A percentile compares a stretch with the other conserved stretches of the same genome.
phyloP scores from a whole-genome alignment of 2,888 invertebrate species.

The Phortica okadai region DNA sequence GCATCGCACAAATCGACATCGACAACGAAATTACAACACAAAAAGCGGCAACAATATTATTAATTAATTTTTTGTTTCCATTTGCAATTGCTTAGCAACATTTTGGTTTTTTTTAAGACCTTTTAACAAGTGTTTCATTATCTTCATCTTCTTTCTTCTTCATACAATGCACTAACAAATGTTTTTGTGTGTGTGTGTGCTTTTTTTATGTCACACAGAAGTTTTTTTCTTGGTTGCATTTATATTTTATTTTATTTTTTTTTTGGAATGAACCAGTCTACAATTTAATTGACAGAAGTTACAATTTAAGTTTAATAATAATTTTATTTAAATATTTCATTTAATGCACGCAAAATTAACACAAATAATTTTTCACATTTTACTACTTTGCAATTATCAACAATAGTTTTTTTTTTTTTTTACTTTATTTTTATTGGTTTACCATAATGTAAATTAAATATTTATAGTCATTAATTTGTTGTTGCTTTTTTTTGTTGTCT shows the following conservation, averaged over 20 bases:
- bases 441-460: background rate
- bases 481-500: background rate
- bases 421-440: background rate
- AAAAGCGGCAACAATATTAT: conserved; percentile 14
- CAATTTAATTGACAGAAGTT: conserved; percentile 77
- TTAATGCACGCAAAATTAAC: conserved; percentile 20
- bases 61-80: no score
- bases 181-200: no score
- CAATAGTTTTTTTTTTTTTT: background rate
- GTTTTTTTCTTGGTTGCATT: background rate
- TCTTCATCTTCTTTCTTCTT: no score
- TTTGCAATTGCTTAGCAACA: background rate
- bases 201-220: no score
- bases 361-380: conserved; percentile 20
- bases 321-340: background rate
- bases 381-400: conserved; percentile 16
- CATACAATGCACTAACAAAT: no score
- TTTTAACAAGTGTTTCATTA: background rate
- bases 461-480: background rate
- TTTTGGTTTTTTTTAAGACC: background rate
- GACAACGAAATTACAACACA: conserved; percentile 8
- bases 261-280: conserved; percentile 75
- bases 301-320: conserved; percentile 64
- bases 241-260: conserved; percentile 20
- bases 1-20: background rate